These are phyloP conservation scores for Matsumurasca onukii DNA, from an alignment of 1,140 invertebrate genomes.

Conservation along the genomic window DNA sequence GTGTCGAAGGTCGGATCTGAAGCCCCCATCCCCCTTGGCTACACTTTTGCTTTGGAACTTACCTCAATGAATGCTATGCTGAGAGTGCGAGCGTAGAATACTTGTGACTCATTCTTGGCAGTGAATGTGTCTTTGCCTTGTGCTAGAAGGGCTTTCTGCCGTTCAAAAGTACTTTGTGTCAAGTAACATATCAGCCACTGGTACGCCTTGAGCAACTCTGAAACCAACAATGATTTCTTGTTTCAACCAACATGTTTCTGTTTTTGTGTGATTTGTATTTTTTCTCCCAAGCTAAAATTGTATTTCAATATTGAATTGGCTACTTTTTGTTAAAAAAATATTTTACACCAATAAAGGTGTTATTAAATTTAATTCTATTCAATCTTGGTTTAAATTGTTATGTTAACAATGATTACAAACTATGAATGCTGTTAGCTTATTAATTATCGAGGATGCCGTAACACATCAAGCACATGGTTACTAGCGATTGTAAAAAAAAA, in stretches of 20 bases:
- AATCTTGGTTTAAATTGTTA: too few relatives aligned
- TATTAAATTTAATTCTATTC: too few relatives aligned
- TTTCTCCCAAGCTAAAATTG: neutral
- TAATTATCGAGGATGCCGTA: too few relatives aligned
- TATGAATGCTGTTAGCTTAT: too few relatives aligned
- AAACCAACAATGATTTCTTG: slow-evolving; percentile 48
- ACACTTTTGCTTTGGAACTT: too few relatives aligned
- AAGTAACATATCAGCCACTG: slow-evolving; percentile 85
- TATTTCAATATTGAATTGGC: neutral
- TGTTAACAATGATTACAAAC: too few relatives aligned
- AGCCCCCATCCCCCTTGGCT: too few relatives aligned
- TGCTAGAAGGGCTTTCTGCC: slow-evolving; percentile 56
- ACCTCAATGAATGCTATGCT: slow-evolving; percentile 75
- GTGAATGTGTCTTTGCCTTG: slow-evolving; percentile 66
- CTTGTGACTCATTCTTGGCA: slow-evolving; percentile 78
- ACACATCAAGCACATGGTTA: too few relatives aligned
- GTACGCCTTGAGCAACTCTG: slow-evolving; percentile 71
- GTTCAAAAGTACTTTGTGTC: slow-evolving; percentile 64
- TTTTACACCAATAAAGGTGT: too few relatives aligned
- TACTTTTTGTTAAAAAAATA: too few relatives aligned
- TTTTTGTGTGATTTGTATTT: neutral
- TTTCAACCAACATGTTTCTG: neutral
- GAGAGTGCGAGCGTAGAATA: slow-evolving; percentile 74
- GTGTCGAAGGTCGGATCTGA: too few relatives aligned
- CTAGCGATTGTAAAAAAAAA: too few relatives aligned